Percentiles rank a stretch among this genome's conserved stretches.
Evolutionary conservation across 2,888 invertebrate genomes (phyloP).

Genomic region (Acanthosepion lycidas): DNA sequence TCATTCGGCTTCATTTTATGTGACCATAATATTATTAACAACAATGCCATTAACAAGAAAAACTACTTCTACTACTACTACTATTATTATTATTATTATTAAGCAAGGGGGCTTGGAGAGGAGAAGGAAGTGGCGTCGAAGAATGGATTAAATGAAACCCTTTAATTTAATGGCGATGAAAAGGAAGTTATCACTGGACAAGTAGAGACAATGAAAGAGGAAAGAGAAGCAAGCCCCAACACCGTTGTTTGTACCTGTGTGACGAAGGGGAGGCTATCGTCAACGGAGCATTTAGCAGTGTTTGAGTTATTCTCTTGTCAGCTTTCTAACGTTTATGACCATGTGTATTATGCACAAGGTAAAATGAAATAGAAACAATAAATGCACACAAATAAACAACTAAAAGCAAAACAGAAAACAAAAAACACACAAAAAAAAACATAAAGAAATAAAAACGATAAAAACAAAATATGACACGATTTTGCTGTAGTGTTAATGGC

Average conservation of each 20-base stretch:
- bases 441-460: neutral
- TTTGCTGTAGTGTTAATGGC: neutral
- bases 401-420: neutral
- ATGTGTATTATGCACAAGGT: neutral
- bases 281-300: slow-evolving; percentile 15
- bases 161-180: neutral
- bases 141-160: neutral
- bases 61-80: neutral
- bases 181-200: neutral
- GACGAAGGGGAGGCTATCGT: neutral
- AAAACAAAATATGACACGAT: neutral
- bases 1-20: too few species aligned
- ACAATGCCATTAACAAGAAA: too few species aligned
- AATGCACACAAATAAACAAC: neutral
- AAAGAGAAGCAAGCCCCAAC: neutral
- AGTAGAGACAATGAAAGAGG: neutral
- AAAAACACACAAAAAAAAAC: neutral
- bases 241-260: neutral
- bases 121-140: neutral
- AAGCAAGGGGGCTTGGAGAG: neutral
- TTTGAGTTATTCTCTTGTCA: neutral
- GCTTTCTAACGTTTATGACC: neutral
- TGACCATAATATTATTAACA: too few species aligned
- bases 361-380: neutral
- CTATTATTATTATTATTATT: neutral